These are phyloP conservation scores for Nothocercus julius DNA, from an alignment of 2,113 vertebrate genomes.

Conservation along the genomic window DNA sequence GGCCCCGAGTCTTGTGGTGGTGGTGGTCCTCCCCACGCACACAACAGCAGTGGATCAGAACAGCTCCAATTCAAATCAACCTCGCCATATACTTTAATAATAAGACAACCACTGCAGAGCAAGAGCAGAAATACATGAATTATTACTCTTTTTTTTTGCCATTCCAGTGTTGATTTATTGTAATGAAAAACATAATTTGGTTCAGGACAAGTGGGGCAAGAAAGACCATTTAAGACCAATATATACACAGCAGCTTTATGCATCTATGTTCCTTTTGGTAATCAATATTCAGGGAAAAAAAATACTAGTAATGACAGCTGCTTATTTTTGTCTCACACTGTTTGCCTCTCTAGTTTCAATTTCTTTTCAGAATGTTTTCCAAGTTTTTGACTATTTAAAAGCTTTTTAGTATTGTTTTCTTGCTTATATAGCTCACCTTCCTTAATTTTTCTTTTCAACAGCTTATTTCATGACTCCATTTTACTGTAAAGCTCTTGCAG, in stretches of 20 bases:
- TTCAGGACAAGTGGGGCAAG: not conserved
- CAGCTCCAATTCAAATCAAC: not conserved
- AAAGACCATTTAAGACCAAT: not conserved
- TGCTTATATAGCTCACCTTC: not conserved
- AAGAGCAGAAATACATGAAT: not conserved
- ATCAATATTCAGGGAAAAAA: not conserved
- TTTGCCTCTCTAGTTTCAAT: accelerated
- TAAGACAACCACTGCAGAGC: not conserved
- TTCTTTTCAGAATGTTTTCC: not conserved
- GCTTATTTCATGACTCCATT: not conserved
- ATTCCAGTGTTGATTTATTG: not conserved
- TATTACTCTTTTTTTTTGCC: not conserved
- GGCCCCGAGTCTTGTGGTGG: not conserved
- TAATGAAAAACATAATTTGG: not conserved
- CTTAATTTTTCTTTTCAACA: not conserved
- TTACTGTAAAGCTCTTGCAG: not conserved
- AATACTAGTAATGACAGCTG: not conserved
- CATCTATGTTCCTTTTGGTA: not conserved
- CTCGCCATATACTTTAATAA: not conserved
- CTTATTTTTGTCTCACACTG: not conserved
- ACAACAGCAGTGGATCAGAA: not conserved
- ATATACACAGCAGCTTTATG: not conserved
- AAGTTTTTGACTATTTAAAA: not conserved
- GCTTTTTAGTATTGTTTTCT: not conserved
- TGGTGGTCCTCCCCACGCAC: too few species aligned